Conservation (phyloP, 2,113 vertebrate genomes). For the Halichoerus grypus region DNA sequence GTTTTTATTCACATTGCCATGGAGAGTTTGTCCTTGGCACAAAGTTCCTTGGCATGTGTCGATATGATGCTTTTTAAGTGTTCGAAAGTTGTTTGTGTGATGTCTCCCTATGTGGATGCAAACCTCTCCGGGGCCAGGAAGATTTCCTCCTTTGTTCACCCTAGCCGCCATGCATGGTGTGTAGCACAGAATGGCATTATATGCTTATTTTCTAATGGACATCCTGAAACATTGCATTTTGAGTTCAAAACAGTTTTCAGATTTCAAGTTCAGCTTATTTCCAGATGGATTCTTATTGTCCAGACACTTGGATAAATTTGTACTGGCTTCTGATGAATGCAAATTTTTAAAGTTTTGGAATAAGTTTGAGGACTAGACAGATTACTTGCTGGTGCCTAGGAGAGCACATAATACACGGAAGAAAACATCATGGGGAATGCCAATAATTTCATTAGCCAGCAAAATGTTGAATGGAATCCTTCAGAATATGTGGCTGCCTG, state of each 20-base stretch:
- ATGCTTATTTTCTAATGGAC: not conserved
- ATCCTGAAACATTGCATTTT: not conserved
- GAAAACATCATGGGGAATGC: not conserved
- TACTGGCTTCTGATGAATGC: not conserved
- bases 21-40: conserved; percentile 23
- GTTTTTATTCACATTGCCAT: not conserved
- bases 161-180: accelerated
- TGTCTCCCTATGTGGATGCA: not conserved
- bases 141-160: accelerated
- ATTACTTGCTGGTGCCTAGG: not conserved
- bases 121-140: not conserved
- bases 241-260: not conserved
- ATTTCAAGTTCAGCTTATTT: conserved; percentile 47
- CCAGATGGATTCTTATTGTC: not conserved
- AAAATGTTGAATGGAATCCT: not conserved
- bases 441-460: not conserved
- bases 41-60: not conserved
- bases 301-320: not conserved
- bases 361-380: not conserved
- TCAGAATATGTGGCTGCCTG: not conserved
- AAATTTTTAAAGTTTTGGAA: not conserved
- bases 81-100: not conserved
- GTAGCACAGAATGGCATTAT: not conserved
- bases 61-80: not conserved
- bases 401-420: not conserved